Conservation (phyloP, 2,888 invertebrate species). For the Eristalinus aeneus region DNA sequence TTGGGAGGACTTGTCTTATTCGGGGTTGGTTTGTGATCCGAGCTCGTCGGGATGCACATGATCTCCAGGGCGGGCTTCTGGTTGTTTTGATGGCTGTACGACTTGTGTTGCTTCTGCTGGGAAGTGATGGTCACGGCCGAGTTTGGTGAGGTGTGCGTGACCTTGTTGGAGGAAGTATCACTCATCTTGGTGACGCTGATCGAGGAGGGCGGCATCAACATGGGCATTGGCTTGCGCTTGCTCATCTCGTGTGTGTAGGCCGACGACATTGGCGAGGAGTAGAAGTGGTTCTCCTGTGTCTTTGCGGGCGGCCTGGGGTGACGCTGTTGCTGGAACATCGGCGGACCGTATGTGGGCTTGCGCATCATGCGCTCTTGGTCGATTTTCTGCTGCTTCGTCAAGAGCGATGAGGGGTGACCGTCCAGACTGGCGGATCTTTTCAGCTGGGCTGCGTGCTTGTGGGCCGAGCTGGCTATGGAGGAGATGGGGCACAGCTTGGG, state of each 20-base stretch:
- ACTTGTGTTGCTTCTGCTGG: slow-evolving; percentile 63
- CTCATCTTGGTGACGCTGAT: slow-evolving; percentile 74
- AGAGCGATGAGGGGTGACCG: slow-evolving; percentile 72
- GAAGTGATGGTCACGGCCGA: slow-evolving; percentile 71
- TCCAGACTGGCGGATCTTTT: slow-evolving; percentile 79
- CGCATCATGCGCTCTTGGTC: slow-evolving; percentile 73
- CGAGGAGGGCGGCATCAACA: slow-evolving; percentile 76
- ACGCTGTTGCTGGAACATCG: slow-evolving; percentile 34
- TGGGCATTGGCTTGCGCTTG: slow-evolving; percentile 70
- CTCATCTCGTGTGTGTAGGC: slow-evolving; percentile 73
- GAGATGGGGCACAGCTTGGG: slow-evolving; percentile 75
- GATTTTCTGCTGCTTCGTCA: slow-evolving; percentile 75
- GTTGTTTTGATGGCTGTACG: slow-evolving; percentile 30
- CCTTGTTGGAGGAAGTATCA: slow-evolving; percentile 24
- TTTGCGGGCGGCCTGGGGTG: slow-evolving; percentile 45
- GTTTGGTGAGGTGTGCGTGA: slow-evolving; percentile 37
- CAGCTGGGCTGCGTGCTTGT: slow-evolving; percentile 75
- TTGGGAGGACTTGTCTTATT: slow-evolving; percentile 75
- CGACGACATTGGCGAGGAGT: slow-evolving; percentile 73
- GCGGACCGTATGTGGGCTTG: slow-evolving; percentile 70
- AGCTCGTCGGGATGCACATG: slow-evolving; percentile 73
- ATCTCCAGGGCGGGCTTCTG: slow-evolving; percentile 77
- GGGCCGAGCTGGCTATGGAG: slow-evolving; percentile 78
- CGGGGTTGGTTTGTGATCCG: slow-evolving; percentile 63
- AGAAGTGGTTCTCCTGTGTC: slow-evolving; percentile 72